Evolutionary conservation across 23 tunicate genomes (phyloP), one percentile per base, ranked within the genome.

Genomic region (Clavelina lepadiformis): DNA sequence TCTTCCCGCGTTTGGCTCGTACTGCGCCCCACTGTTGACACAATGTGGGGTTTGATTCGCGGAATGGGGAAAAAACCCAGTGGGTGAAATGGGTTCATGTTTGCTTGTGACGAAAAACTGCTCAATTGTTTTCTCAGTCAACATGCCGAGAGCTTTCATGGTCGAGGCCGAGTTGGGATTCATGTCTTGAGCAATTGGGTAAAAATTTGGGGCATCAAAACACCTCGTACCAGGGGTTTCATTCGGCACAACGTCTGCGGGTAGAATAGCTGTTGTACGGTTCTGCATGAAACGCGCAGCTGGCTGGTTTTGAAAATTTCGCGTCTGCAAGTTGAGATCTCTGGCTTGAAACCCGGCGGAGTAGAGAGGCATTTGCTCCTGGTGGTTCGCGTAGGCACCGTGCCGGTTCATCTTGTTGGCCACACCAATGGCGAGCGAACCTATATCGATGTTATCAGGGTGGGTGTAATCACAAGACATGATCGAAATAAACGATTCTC

Each of bases 91-190:
- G 37, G 22, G 69, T 8, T 13, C 24, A 18, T 6, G 24, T 63
- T 63, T 63, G 22, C 3, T 5, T 7, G 5, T 24, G 35, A 25
- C 18, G 50, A 78, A 67, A 41, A 78, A 78, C 6, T 41, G 28
- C 31, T 78, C 84, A 36, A 78, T 78, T 11, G 84, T 78, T 56
- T 68, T 68, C 26, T 78, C 75, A 1, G 75, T 68, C 3, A 78
- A 33, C 28, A 68, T 32, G 3, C 84, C 84, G 19, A 78, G 75
- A n/a, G 76, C 75, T 27, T 27, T 35, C 84, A 78, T 78, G 2
- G 84, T 67, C 3, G 84, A 68, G n/a, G 72, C 56, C 3, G 37
- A 3, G 22, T 26, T n/a, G 23, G 51, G 28, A n/a, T n/a, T n/a
- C n/a, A n/a, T n/a, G n/a, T n/a, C 61, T 56, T 56, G 61, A 34